Conservation (phyloP, 2,888 invertebrate genomes). For the Cremastobaeus sp. region DNA sequence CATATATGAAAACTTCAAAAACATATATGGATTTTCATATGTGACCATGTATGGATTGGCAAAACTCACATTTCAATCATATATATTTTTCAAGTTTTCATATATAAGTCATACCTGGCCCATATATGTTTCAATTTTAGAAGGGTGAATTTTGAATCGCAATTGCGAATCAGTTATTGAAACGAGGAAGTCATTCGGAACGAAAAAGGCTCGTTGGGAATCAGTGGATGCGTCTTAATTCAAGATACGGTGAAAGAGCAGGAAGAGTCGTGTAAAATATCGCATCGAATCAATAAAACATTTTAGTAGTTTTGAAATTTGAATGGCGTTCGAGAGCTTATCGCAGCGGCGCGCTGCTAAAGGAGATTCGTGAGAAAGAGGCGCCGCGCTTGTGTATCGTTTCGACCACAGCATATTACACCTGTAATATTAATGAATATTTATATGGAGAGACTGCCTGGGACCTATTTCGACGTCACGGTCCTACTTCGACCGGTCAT, state of each 20-base stretch:
- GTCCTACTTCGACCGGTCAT: constrained; percentile 54
- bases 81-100: too few relatives aligned
- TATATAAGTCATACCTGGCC: too few relatives aligned
- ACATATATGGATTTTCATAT: too few relatives aligned
- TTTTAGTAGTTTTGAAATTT: constrained; percentile 40
- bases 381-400: constrained; percentile 54
- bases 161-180: too few relatives aligned
- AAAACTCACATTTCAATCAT: too few relatives aligned
- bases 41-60: too few relatives aligned
- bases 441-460: constrained; percentile 62
- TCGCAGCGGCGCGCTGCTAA: constrained; percentile 47
- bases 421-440: constrained; percentile 68
- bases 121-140: too few relatives aligned
- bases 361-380: constrained; percentile 60
- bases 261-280: constrained; percentile 29
- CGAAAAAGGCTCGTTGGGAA: not conserved
- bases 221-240: not conserved
- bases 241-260: constrained; percentile 14
- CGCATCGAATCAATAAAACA: constrained; percentile 38
- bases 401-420: constrained; percentile 63
- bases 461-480: constrained; percentile 56
- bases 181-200: too few relatives aligned
- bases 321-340: constrained; percentile 44
- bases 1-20: too few relatives aligned
- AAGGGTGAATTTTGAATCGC: too few relatives aligned